Base-by-base conservation (phyloP, 2,113 vertebrate genomes). In the Brienomyrus longianalis region DNA sequence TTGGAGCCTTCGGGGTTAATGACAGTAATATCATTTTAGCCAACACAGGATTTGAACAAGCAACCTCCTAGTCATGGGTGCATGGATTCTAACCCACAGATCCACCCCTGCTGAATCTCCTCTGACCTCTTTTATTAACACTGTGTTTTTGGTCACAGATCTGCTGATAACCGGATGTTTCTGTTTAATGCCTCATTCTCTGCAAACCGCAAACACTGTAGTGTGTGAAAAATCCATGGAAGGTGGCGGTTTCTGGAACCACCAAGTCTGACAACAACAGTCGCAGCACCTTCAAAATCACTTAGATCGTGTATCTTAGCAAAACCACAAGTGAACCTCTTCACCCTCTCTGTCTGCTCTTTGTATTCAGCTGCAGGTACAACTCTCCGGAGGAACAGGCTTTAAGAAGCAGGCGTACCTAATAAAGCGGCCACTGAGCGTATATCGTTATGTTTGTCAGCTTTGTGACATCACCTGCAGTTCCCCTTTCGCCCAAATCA, bases 401-500 rank as follows among this genome's bases (percentile, higher is more conserved):
- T 19, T 39, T 19, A 43, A 17, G 31, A 77, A 80, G 74, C 74
- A 19, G 74, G 5, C 17, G 31, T 77, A 77, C 15, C 70, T 19
- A 77, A 43, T 77, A 77, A 35, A 77, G 31, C 0, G 2, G 70
- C 70, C 70, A 2, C 70, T 77, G 70, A 77, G 35, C 3, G 1
- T 39, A 77, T 39, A 86, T 90, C 51, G 43, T 51, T 9, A 9
- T 84, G 39, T 11, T 86, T 86, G 27, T 86, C n/a, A 90, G 91
- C 90, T 94, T 51, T 45, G 91, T 92, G 90, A 91, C 89, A 89
- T 88, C 86, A 91, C 89, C 27, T 39, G 31, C 85, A 85, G 13
- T 91, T 91, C 87, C 93, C 93, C 94, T 91, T 90, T 94, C 92
- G 90, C 94, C 93, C 21, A 91, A 91, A 93, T 92, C n/a, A 89